Base-by-base conservation (phyloP, 2,888 invertebrate genomes). In the Mythimna pallens region DNA sequence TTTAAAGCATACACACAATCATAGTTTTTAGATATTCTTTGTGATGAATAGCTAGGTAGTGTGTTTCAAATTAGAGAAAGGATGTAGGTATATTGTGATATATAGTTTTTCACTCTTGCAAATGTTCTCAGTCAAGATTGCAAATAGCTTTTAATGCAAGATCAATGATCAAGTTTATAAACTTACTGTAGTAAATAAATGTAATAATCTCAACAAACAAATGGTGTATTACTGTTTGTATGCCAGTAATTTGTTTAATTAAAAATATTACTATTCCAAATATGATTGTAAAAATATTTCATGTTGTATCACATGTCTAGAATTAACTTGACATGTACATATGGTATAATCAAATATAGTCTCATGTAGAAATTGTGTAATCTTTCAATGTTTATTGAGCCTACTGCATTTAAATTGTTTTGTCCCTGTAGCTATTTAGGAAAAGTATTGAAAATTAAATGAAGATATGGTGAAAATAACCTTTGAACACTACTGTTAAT, bases 361-460 rank as follows among this genome's bases (percentile, higher is more conserved):
- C 55, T 47, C 40, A 50, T 65, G 22, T 69, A 69, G 40, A 63
- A 77, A 67, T 58, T 82, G 52, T 78, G n/a, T 78, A 78, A 61
- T 67, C 54, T 67, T 61, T 58, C 43, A 43, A 62, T 65, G 54
- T 68, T 62, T 61, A 75, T 50, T 47, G 61, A 62, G 67, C 61
- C 74, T 82, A 66, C 67, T 82, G 80, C 81, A 81, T 81, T 81
- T 81, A 82, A 67, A 68, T 79, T 75, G 70, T 79, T 65, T 82
- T 79, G 80, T 75, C 54, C 64, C n/a, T 68, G 61, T 65, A 70
- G 30, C 25, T 62, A 40, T 65, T 40, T 30, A 59, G 58, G 10
- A 50, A 61, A 43, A 54, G 30, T 65, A 57, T 70, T 47, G 25
- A 55, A 54, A 47, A 34, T 73, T 25, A 34, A 54, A 58, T 17